Evolutionary conservation across 2,797 vertebrate genomes (phyloP).

Genomic region (Platyrinchus mystaceus): DNA sequence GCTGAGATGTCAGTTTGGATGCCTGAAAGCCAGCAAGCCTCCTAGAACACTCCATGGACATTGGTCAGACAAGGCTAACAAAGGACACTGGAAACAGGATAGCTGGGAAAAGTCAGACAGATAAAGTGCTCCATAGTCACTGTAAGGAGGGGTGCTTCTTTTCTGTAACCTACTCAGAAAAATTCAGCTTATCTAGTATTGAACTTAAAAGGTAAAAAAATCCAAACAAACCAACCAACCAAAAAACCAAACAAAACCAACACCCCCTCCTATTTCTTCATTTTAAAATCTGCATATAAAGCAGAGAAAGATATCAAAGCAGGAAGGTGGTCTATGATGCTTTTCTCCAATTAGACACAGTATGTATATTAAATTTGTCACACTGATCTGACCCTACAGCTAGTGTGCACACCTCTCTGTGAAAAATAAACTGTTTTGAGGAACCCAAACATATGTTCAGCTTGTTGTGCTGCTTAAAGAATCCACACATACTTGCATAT

Average conservation of each 20-base stretch:
- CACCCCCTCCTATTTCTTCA: background rate
- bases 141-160: background rate
- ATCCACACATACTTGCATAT: accelerated
- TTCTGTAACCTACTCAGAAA: background rate
- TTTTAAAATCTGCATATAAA: background rate
- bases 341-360: background rate
- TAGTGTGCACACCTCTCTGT: accelerated
- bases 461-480: background rate
- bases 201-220: background rate
- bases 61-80: background rate
- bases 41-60: too few species aligned
- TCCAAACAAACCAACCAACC: background rate
- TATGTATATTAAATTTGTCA: background rate
- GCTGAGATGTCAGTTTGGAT: background rate
- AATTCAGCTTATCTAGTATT: background rate
- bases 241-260: background rate
- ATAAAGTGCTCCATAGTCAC: background rate
- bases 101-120: background rate
- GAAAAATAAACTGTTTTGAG: background rate
- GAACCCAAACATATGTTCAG: background rate
- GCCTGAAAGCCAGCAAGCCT: background rate
- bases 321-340: background rate
- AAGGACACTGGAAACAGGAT: background rate
- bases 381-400: background rate
- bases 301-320: background rate